phyloP scores from a whole-genome alignment of 2,888 invertebrate genomes.

The Cynaeus angustus region DNA sequence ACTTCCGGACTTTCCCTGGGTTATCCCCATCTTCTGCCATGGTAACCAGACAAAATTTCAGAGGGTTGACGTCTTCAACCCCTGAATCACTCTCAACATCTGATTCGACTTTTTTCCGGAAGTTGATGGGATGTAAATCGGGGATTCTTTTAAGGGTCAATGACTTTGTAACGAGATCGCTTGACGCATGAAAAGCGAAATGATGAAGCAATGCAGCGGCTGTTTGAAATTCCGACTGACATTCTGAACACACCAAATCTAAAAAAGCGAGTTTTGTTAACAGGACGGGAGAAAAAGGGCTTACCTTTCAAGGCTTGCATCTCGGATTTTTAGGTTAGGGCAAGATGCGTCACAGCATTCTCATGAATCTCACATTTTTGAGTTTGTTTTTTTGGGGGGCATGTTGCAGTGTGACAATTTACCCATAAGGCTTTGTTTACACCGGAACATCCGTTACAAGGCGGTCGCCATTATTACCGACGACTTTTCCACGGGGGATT shows the following conservation, averaged over 20 bases:
- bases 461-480: slow-evolving; percentile 42
- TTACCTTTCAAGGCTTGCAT: slow-evolving; percentile 34
- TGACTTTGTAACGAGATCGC: slow-evolving; percentile 35
- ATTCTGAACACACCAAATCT: slow-evolving; percentile 65
- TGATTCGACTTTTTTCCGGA: slow-evolving; percentile 44
- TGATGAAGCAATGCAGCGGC: slow-evolving; percentile 67
- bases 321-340: slow-evolving; percentile 24
- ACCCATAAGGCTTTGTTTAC: slow-evolving; percentile 35
- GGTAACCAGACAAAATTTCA: slow-evolving; percentile 65
- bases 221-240: slow-evolving; percentile 62
- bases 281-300: not conserved
- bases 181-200: slow-evolving; percentile 66
- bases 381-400: not conserved
- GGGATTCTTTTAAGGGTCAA: slow-evolving; percentile 53
- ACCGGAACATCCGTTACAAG: slow-evolving; percentile 49
- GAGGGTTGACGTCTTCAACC: slow-evolving; percentile 61
- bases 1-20: slow-evolving; percentile 57
- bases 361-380: too few species aligned
- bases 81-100: slow-evolving; percentile 54
- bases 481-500: slow-evolving; percentile 11
- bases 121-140: slow-evolving; percentile 60
- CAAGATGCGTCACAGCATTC: slow-evolving; percentile 20
- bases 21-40: slow-evolving; percentile 57
- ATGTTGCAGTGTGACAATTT: slow-evolving; percentile 1
- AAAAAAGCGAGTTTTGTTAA: slow-evolving; percentile 47